Percentiles rank a stretch among this genome's conserved stretches.
These are phyloP conservation scores for Brachypteracias leptosomus DNA, from an alignment of 2,113 vertebrate species.

Conservation along the genomic window DNA sequence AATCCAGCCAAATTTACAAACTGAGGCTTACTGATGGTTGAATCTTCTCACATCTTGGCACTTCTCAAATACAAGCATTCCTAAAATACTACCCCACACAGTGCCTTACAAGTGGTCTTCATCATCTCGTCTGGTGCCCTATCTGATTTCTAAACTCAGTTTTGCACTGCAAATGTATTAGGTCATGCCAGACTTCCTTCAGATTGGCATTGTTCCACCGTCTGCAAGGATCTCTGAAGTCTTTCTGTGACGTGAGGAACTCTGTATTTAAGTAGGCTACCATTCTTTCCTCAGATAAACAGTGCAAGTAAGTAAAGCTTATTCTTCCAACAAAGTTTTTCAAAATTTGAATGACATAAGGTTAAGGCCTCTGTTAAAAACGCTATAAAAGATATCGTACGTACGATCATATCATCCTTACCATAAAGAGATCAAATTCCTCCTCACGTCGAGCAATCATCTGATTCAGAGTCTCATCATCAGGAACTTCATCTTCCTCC, in stretches of 20 bases:
- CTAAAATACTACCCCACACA: not conserved
- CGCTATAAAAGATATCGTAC: not conserved
- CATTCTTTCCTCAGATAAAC: not conserved
- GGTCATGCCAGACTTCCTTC: not conserved
- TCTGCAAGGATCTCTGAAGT: not conserved
- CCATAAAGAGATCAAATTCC: conserved; percentile 92
- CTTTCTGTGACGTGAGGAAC: not conserved
- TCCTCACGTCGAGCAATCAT: conserved; percentile 91
- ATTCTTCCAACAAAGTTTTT: not conserved
- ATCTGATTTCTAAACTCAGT: not conserved
- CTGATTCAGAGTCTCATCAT: conserved; percentile 91
- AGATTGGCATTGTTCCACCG: not conserved
- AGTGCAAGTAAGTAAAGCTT: not conserved
- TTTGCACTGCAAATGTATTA: not conserved
- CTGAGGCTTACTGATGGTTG: not conserved
- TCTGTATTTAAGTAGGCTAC: not conserved
- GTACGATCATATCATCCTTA: conserved; percentile 51
- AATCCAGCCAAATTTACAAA: not conserved
- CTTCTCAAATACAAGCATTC: not conserved
- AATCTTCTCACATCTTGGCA: not conserved
- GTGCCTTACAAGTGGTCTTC: not conserved
- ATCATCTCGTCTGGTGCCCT: not conserved
- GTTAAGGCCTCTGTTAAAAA: not conserved
- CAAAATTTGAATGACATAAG: not conserved
- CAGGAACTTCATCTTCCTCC: conserved; percentile 93